These are phyloP conservation scores for Amaurobius ferox DNA, from an alignment of 2,888 invertebrate genomes.

Conservation along the genomic window DNA sequence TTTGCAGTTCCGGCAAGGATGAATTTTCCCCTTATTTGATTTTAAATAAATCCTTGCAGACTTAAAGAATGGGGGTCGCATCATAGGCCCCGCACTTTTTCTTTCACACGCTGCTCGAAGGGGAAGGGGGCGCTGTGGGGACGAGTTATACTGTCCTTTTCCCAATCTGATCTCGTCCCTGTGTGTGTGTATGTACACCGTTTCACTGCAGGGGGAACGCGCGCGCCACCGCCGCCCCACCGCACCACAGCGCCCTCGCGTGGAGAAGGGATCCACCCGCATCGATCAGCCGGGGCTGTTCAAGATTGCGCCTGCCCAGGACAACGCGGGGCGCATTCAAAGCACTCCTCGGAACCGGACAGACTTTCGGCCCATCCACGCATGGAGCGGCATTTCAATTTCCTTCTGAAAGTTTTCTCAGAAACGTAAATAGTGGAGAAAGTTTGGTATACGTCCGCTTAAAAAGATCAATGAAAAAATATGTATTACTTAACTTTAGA, in stretches of 20 bases:
- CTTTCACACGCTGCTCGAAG: slow-evolving; percentile 12
- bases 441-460: too few species aligned
- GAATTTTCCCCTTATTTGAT: background rate
- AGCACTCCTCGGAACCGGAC: background rate
- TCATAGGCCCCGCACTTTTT: slow-evolving; percentile 9
- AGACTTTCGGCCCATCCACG: too few species aligned
- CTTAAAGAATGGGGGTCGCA: slow-evolving; percentile 1
- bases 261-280: slow-evolving; percentile 8
- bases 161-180: slow-evolving; percentile 9
- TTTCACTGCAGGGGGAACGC: slow-evolving; percentile 10
- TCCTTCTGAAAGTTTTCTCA: too few species aligned
- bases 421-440: too few species aligned
- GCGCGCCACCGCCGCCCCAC: slow-evolving; percentile 4
- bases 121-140: background rate
- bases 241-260: background rate
- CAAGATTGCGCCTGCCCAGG: slow-evolving; percentile 3
- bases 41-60: slow-evolving; percentile 5
- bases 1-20: slow-evolving; percentile 1
- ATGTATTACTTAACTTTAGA: too few species aligned
- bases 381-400: too few species aligned
- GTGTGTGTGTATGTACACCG: slow-evolving; percentile 14
- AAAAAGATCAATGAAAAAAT: too few species aligned
- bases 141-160: background rate
- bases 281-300: slow-evolving; percentile 13
- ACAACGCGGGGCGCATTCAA: slow-evolving; percentile 16